These are phyloP conservation scores for Rhyacichthys aspro DNA, from an alignment of 2,797 vertebrate species.

Conservation along the genomic window DNA sequence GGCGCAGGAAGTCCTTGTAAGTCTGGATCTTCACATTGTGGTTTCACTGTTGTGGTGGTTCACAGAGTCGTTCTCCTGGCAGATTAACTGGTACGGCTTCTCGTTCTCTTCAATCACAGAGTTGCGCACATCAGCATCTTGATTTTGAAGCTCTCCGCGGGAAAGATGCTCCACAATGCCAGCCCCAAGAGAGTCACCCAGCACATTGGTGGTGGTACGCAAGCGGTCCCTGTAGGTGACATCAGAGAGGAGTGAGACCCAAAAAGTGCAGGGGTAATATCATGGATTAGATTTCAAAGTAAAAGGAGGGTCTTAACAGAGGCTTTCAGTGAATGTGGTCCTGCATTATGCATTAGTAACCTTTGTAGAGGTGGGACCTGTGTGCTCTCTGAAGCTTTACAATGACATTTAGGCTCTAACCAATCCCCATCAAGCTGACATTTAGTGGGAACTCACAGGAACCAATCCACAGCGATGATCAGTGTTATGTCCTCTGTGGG, in stretches of 20 bases:
- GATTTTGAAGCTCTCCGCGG: constrained; percentile 85
- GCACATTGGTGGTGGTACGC: constrained; percentile 93
- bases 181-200: constrained; percentile 93
- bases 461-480: constrained; percentile 98
- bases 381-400: constrained; percentile 67
- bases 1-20: not conserved
- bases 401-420: constrained; percentile 77
- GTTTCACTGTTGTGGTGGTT: constrained; percentile 85
- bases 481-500: constrained; percentile 97
- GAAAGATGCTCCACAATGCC: constrained; percentile 94
- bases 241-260: not conserved
- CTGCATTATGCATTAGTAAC: constrained; percentile 81
- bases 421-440: constrained; percentile 74
- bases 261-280: not conserved
- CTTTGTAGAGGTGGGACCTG: constrained; percentile 69
- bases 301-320: constrained; percentile 9
- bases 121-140: constrained; percentile 85
- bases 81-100: constrained; percentile 87
- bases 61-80: constrained; percentile 81
- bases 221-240: constrained; percentile 86
- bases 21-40: constrained; percentile 77
- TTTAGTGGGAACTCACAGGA: constrained; percentile 91
- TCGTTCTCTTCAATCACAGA: constrained; percentile 86
- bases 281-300: not conserved
- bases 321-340: constrained; percentile 39